A percentile compares a stretch with the other conserved stretches of the same genome.
Evolutionary conservation across 2,113 vertebrate species (phyloP).

Genomic region (Agapornis roseicollis): DNA sequence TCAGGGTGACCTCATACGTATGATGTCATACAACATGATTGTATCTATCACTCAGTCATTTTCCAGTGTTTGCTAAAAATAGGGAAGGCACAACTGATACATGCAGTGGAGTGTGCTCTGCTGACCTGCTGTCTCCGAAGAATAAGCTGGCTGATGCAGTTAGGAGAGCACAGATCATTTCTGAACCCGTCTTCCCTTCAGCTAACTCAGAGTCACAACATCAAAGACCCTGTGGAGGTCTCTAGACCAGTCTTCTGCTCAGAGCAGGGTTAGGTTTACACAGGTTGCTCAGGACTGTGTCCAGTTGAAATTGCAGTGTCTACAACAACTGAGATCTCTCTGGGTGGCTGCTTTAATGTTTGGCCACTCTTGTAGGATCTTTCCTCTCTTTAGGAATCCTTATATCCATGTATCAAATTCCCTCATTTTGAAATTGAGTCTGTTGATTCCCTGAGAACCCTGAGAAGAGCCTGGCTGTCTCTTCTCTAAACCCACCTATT

Average conservation of each 20-base stretch:
- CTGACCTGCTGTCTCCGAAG: background rate
- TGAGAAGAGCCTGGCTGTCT: background rate
- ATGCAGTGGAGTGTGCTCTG: background rate
- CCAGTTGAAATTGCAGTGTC: background rate
- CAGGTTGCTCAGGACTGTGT: background rate
- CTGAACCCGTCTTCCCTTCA: background rate
- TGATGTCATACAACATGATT: background rate
- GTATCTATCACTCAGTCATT: background rate
- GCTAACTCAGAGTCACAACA: background rate
- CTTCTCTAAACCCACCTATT: background rate
- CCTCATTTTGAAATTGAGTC: background rate
- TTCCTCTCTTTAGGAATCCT: background rate
- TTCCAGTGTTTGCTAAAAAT: background rate
- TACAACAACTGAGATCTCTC: background rate
- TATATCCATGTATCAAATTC: background rate
- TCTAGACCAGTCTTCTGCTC: background rate
- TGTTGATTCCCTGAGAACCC: background rate
- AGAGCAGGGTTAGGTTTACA: background rate
- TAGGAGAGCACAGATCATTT: background rate
- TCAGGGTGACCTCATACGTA: background rate
- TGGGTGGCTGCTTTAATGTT: background rate
- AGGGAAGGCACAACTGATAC: background rate
- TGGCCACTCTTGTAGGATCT: background rate
- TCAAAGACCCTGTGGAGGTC: background rate
- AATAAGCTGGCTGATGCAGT: background rate